Conservation (phyloP, 2,113 vertebrate genomes). For the Hydropotes inermis region DNA sequence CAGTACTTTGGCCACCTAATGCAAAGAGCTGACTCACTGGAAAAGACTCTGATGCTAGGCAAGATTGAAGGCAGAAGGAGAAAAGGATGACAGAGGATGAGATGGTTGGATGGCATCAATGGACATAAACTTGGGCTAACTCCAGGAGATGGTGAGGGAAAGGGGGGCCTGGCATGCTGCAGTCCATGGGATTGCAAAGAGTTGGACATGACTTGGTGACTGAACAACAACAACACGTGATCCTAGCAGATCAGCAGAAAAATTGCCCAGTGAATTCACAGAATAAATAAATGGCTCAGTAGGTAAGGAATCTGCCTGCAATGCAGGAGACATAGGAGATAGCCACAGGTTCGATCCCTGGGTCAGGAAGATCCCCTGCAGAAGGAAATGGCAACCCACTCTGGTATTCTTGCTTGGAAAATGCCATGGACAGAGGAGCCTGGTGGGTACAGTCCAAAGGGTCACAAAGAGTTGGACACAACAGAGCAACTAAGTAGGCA, state of each 20-base stretch:
- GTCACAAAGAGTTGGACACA: not conserved
- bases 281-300: not conserved
- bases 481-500: not conserved
- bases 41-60: not conserved
- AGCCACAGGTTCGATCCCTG: not conserved
- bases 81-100: not conserved
- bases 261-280: not conserved
- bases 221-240: not conserved
- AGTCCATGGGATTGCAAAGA: not conserved
- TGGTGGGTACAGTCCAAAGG: not conserved
- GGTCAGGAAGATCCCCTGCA: not conserved
- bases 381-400: not conserved
- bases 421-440: not conserved
- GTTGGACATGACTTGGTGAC: not conserved
- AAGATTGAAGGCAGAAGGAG: not conserved
- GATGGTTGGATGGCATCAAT: not conserved
- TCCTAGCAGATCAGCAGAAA: not conserved
- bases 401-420: not conserved
- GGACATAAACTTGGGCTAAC: not conserved
- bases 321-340: not conserved
- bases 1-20: not conserved
- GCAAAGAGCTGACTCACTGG: not conserved
- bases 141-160: not conserved
- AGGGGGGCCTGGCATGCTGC: not conserved
- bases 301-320: not conserved